Evolutionary conservation across 2,113 vertebrate species (phyloP).

Genomic region (Hucho hucho): DNA sequence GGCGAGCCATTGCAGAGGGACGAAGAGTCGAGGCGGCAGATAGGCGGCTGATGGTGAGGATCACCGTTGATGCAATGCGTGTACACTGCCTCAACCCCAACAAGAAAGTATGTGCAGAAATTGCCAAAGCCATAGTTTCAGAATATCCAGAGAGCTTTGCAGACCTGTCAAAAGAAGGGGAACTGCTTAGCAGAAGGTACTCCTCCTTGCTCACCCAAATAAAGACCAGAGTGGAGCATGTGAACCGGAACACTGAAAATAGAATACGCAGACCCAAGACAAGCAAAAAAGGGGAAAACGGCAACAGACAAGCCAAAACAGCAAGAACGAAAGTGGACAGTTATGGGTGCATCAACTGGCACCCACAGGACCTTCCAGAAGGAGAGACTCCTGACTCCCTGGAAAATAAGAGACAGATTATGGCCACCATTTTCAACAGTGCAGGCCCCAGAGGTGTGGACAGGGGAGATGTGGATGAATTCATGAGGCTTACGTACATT

Average conservation of each 20-base stretch:
- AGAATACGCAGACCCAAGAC: conserved; percentile 24
- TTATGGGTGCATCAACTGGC: conserved; percentile 35
- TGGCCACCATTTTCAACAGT: conserved; percentile 14
- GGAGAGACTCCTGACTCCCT: conserved; percentile 27
- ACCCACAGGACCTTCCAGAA: conserved; percentile 17
- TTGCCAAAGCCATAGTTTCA: conserved; percentile 27
- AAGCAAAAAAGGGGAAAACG: neutral
- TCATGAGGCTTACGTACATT: conserved; percentile 26
- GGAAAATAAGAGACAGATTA: conserved; percentile 26
- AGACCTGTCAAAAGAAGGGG: conserved; percentile 35
- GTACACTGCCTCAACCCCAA: conserved; percentile 32
- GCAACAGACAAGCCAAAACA: neutral
- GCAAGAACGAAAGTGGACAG: conserved; percentile 18
- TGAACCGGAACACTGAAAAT: conserved; percentile 22
- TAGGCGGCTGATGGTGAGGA: conserved; percentile 27
- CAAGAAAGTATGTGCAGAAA: conserved; percentile 18
- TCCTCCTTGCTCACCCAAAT: conserved; percentile 32
- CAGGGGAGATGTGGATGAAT: conserved; percentile 21
- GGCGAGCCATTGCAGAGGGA: conserved; percentile 14
- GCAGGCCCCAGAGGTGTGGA: conserved; percentile 7
- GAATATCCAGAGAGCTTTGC: conserved; percentile 26
- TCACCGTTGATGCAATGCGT: conserved; percentile 30
- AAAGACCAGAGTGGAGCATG: conserved; percentile 33
- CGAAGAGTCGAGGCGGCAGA: conserved; percentile 14
- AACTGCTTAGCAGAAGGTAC: conserved; percentile 31